Evolutionary conservation across 2,113 vertebrate species (phyloP), one percentile per base, ranked within the genome.

Genomic region (Eretmodus cyanostictus): DNA sequence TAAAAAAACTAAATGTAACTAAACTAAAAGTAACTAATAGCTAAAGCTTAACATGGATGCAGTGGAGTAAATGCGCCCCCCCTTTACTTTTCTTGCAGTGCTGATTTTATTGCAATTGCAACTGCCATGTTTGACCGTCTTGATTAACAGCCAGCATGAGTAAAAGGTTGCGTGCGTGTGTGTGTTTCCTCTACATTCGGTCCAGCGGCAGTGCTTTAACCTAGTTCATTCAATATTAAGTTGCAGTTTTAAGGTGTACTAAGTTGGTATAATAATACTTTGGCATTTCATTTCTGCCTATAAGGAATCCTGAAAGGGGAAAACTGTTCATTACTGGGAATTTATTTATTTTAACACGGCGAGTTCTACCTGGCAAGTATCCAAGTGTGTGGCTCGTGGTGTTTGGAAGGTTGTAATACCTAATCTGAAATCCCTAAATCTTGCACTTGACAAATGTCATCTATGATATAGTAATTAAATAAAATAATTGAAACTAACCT

Each of bases 41-140:
- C 68, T 73, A 24, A 73, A 73, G 8, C 40, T 47, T 29, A 47
- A 45, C 17, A 19, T 19, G 3, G 13, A 17, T 47, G 8, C 14
- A 47, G 40, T 29, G 55, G 9, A 27, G 22, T 45, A 45, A 34
- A 61, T 19, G 1, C 24, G 0, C 22, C 7, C 5, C 13, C 12
- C 5, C 2, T 7, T 19, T 19, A 19, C 17, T n/a, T 63, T 63
- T 5, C 6, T 0, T 36, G 2, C 1, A 36, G 31, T n/a, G 3
- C 61, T 66, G 1, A n/a, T 63, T n/a, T n/a, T 63, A 36, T 63
- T 63, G 59, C 29, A 61, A 3, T 42, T 45, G 8, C 6, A 24
- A 45, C 22, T 47, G 40, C 40, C 9, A 17, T 47, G 71, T 47
- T 76, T 47, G 14, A 8, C 40, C 5, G 66, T 22, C n/a, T 22